Evolutionary conservation across 2,888 invertebrate species (phyloP), one percentile per base, ranked within the genome.

Genomic region (Agriopis aurantiaria): DNA sequence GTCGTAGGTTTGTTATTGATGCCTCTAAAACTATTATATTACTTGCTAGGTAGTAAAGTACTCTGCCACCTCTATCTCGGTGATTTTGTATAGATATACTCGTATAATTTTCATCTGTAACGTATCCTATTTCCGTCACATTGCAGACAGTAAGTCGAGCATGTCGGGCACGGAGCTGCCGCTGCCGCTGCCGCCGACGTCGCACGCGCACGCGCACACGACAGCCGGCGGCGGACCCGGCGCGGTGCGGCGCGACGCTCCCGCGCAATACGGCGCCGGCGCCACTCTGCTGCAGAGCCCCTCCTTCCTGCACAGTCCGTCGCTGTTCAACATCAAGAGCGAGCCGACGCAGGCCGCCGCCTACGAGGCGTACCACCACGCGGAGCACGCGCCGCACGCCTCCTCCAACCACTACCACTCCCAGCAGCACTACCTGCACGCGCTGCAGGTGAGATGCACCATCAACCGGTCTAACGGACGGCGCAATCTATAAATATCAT

Each of bases 401-500:
- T 10, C 59, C 52, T 91, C 89, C 83, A 75, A 86, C 60, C 56
- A 59, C 59, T 48, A 53, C 53, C 53, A 57, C 56, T 88, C 88
- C 69, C 95, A 95, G 76, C 94, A 91, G 66, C 95, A 95, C 80
- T 95, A 95, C 81, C 85, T 95, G 75, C 95, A 95, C 82, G 95
- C 95, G 43, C 87, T 95, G 73, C 93, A 93, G 87, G 91, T 92
- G 65, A 43, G 52, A 0, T 17, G 11, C 40, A 5, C n/a, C 33
- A 17, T 9, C 11, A 10, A 6, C 53, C 33, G 23, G 6, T 9
- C 52, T 23, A 43, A 3, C 43, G 23, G n/a, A n/a, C n/a, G n/a
- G n/a, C n/a, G n/a, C n/a, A n/a, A n/a, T n/a, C n/a, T n/a, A n/a
- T n/a, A n/a, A n/a, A n/a, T n/a, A n/a, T n/a, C n/a, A n/a, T n/a